Percentiles rank a stretch among this genome's conserved stretches.
Conservation (phyloP, 2,888 invertebrate species). For the Nycteola revayana region DNA sequence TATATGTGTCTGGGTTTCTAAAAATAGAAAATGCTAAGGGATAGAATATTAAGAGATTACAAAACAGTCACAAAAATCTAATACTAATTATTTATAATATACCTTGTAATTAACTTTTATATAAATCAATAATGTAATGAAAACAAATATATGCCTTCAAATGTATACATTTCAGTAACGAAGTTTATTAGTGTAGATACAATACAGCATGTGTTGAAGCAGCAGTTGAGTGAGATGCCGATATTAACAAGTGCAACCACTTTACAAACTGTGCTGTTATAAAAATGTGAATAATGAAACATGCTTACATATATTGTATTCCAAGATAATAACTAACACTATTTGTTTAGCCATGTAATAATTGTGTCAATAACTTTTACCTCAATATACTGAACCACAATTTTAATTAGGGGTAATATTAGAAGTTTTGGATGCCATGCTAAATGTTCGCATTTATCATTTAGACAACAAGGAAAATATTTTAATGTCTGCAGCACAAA, state of each 20-base stretch:
- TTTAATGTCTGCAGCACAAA: too few relatives aligned
- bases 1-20: constrained; percentile 68
- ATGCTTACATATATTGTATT: constrained; percentile 35
- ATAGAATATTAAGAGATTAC: constrained; percentile 68
- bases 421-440: too few relatives aligned
- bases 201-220: constrained; percentile 28
- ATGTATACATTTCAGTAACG: constrained; percentile 16
- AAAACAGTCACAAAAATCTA: constrained; percentile 68
- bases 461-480: too few relatives aligned
- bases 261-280: constrained; percentile 36
- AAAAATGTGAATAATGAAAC: constrained; percentile 24
- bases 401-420: too few relatives aligned
- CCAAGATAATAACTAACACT: constrained; percentile 19
- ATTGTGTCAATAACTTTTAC: too few relatives aligned
- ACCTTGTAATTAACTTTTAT: constrained; percentile 27
- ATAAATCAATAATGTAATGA: constrained; percentile 25
- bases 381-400: too few relatives aligned
- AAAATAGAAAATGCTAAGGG: constrained; percentile 74
- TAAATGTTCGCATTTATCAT: too few relatives aligned
- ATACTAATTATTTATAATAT: constrained; percentile 40
- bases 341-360: too few relatives aligned
- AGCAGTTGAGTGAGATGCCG: constrained; percentile 43
- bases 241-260: constrained; percentile 51
- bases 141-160: constrained; percentile 21
- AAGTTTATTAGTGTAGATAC: constrained; percentile 12